Conservation (phyloP, 2,797 vertebrate species). For the Tarsius wallacei region DNA sequence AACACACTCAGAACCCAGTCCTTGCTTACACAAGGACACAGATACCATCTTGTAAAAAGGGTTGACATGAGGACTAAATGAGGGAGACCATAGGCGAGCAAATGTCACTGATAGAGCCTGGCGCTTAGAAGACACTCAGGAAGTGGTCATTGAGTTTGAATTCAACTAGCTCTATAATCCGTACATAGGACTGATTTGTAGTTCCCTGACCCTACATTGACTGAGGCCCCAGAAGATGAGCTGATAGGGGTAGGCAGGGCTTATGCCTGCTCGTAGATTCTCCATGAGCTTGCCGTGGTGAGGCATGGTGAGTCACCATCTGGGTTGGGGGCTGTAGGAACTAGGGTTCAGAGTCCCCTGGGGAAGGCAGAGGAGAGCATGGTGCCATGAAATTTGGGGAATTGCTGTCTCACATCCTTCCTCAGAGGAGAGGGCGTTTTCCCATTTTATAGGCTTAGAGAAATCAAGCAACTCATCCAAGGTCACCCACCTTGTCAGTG, state of each 20-base stretch:
- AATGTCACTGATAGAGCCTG: too few species aligned
- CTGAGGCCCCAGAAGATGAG: neutral
- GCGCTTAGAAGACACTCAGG: neutral
- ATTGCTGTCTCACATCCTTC: too few species aligned
- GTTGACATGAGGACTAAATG: neutral
- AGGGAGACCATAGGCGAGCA: rapidly evolving
- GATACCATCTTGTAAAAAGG: neutral
- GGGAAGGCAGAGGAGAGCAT: too few species aligned
- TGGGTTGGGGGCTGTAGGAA: too few species aligned
- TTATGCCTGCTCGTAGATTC: rapidly evolving
- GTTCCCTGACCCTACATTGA: neutral
- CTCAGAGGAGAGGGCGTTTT: too few species aligned
- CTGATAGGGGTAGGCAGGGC: neutral
- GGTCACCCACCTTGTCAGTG: too few species aligned
- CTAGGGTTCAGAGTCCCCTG: too few species aligned
- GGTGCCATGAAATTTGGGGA: too few species aligned
- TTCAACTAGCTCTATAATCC: neutral
- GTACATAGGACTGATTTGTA: neutral
- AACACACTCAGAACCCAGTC: too few species aligned
- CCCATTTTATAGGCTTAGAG: too few species aligned
- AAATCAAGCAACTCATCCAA: too few species aligned
- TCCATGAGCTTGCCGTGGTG: rapidly evolving
- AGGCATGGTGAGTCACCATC: rapidly evolving
- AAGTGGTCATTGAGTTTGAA: neutral
- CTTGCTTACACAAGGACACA: neutral